Evolutionary conservation across 2,113 vertebrate species (phyloP).

Genomic region (Heloderma charlesbogerti): DNA sequence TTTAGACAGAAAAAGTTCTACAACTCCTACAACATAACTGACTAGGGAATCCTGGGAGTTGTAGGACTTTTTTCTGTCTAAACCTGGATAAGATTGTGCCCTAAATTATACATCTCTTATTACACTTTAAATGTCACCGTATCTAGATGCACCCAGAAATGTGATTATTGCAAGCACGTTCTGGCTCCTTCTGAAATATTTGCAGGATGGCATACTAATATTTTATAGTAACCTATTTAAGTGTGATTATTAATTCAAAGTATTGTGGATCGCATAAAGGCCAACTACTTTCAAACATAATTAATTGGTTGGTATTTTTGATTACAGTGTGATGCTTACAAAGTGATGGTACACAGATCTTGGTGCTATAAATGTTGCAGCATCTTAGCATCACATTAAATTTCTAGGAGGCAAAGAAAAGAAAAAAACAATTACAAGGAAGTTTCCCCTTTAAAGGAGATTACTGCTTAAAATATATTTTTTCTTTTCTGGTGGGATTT

Average conservation of each 20-base stretch:
- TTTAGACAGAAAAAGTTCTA: too few species aligned
- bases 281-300: background rate
- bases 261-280: fast-evolving
- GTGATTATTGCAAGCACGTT: background rate
- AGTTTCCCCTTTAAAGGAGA: conserved; percentile 4
- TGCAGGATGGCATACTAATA: background rate
- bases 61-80: too few species aligned
- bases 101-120: background rate
- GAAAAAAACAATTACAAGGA: background rate
- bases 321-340: background rate
- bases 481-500: conserved; percentile 55
- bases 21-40: too few species aligned
- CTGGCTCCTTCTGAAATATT: conserved; percentile 2
- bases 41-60: too few species aligned
- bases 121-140: background rate
- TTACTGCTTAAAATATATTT: conserved; percentile 41
- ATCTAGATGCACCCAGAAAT: background rate
- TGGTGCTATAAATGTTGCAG: background rate
- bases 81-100: too few species aligned
- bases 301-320: background rate
- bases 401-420: conserved; percentile 10
- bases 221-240: background rate
- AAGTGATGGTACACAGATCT: background rate
- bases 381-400: background rate
- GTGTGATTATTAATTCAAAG: background rate